Evolutionary conservation across 2,113 vertebrate species (phyloP), one percentile per base, ranked within the genome.

Genomic region (Channa argus): DNA sequence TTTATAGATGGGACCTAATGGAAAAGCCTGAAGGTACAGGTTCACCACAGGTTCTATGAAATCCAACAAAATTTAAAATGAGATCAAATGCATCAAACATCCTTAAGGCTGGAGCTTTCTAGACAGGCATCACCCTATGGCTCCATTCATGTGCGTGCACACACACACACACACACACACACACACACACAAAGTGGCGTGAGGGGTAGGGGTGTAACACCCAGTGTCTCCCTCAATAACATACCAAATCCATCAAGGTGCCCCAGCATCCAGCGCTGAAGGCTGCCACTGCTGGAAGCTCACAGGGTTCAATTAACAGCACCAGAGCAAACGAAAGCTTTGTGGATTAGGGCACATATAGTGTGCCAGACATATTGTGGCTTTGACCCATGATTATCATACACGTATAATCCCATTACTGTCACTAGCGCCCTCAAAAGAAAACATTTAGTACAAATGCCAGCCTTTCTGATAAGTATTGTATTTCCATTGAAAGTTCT

Each of bases 211-310:
- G 69, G 70, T 85, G 74, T 56, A 87, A 83, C 83, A 80, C 84
- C 69, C 77, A 0, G 3, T 61, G 89, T 92, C 93, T 91, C 86
- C 82, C 63, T 63, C 77, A 90, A 89, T 92, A 88, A 91, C 91
- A 93, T 90, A 89, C 86, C 89, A 88, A 88, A 92, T 92, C 86
- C 86, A 91, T 93, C 91, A 92, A 78, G 58, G 80, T 76, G 65
- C 88, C 80, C 82, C 74, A 8, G 61, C 80, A 83, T 76, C 68
- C 73, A 72, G 44, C 36, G 12, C 59, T 45, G 63, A 85, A 38
- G 75, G 59, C 66, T 63, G 49, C 74, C 72, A 64, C 73, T 6
- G 50, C 86, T 71, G 75, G 80, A 85, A 66, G 74, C 79, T 54
- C 76, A 67, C 58, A 75, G 77, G 58, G 39, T 86, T 87, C 81